Base-by-base conservation (phyloP, 1,140 invertebrate species). In the Drosophila punjabiensis region DNA sequence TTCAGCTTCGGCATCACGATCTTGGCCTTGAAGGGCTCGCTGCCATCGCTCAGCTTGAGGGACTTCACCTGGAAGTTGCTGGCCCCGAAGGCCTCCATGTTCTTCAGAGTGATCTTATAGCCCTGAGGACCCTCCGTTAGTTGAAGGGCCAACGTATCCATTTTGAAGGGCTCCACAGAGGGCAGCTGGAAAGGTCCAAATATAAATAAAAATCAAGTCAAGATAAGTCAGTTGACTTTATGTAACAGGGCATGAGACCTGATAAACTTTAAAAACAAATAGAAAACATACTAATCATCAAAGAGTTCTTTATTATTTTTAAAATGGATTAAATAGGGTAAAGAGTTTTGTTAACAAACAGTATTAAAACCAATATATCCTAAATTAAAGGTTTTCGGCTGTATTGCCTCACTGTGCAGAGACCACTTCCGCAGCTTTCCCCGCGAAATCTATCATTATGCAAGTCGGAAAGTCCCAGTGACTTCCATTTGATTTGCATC, bases 71-170 rank as follows among this genome's bases (percentile, higher is more conserved):
- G 94, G 78, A 95, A 96, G 93, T 96, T 96, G 78, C 95, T 96
- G 4, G 95, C 95, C 56, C 96, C 96, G 92, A 89, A 96, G 33
- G 96, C 94, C 81, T 95, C 95, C 81, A 96, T 94, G 64, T 96
- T 95, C 68, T 94, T 95, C 50, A 96, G 93, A 9, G 95, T 95
- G 35, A 96, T 95, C 81, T 95, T 95, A 80, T 96, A 96, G 59
- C 96, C 96, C 82, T 96, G 95, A 11, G 94, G 94, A 55, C 96
- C 96, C 73, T 95, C 95, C 62, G 96, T 96, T 74, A 96, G 92
- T 18, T 96, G 95, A 65, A 96, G 93, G 30, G 95, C 94, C 56
- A 96, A 92, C 65, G 95, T 94, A 77, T 96, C 95, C 95, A 96
- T 96, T 70, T 94, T 94, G 90, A 96, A 96, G 1, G 96, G 96